Base-by-base conservation (phyloP, 2,888 invertebrate species). In the Rhingia rostrata region DNA sequence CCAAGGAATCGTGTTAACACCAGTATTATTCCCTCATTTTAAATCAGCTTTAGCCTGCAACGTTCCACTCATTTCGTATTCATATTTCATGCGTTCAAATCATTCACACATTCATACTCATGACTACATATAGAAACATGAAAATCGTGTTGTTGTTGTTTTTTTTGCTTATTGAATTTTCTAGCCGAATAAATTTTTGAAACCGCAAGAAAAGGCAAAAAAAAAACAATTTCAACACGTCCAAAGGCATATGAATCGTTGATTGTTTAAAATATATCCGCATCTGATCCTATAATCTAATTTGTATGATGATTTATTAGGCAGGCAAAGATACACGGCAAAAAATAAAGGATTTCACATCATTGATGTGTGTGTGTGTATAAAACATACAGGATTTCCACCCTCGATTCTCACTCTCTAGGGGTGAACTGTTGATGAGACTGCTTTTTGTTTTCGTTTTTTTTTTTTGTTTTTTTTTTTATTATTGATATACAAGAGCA, bases 221-320 rank as follows among this genome's bases (percentile, higher is more conserved):
- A 53, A 53, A 73, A 60, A 60, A 39, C 22, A n/a, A 3, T 12
- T 37, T 35, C 51, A 64, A 56, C 73, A 73, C 73, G 35, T 69
- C 39, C 67, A 43, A 49, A 37, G 56, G 79, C 49, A 70, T 47
- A 53, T 60, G 69, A 74, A 84, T 84, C 70, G 79, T 64, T 84
- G 84, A 84, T 84, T 84, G 83, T 84, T 84, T 79, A 79, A 79
- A 84, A 79, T 79, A 64, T 73, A 78, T 58, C n/a, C 54, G 64
- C 66, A 72, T 74, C 64, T 69, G 79, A 84, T 84, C 79, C 84
- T 47, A 70, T 84, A 84, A 84, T 84, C 84, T 79, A 79, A 84
- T 84, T 84, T 84, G 79, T 84, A 84, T 79, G 79, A 84, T 79
- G 84, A 84, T 84, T 74, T 79, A 84, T 84, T 69, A 79, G 79